Percentiles rank a stretch among this genome's conserved stretches.
phyloP scores from a whole-genome alignment of 2,888 invertebrate genomes.

The Platypus cylindrus region DNA sequence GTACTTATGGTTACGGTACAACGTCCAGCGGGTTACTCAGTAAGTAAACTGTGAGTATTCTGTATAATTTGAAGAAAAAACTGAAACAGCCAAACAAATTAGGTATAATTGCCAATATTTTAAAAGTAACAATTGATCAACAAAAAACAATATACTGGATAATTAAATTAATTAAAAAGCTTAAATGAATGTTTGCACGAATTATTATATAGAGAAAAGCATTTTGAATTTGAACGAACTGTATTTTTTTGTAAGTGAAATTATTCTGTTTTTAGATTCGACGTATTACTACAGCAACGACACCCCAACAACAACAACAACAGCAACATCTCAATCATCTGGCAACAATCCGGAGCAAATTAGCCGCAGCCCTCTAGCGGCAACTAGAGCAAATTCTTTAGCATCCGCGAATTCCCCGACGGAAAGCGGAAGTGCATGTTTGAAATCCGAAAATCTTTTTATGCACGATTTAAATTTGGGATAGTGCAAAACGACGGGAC shows the following conservation, averaged over 20 bases:
- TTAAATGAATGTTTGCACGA: no score
- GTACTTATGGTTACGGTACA: slow-evolving; percentile 51
- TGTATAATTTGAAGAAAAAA: no score
- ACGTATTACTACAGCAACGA: slow-evolving; percentile 51
- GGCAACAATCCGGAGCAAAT: slow-evolving; percentile 31
- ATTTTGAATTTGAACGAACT: no score
- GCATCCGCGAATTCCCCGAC: slow-evolving; percentile 59
- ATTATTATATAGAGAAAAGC: no score
- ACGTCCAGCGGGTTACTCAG: slow-evolving; percentile 55
- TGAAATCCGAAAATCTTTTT: slow-evolving; percentile 43
- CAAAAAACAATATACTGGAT: no score
- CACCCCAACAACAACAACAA: slow-evolving; percentile 27
- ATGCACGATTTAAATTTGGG: slow-evolving; percentile 31
- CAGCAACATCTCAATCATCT: slow-evolving; percentile 12
- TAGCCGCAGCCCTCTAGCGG: slow-evolving; percentile 55
- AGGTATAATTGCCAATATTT: no score
- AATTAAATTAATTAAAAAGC: no score
- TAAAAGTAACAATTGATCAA: no score
- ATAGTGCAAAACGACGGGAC: not conserved
- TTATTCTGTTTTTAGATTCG: slow-evolving; percentile 41
- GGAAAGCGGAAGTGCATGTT: slow-evolving; percentile 50
- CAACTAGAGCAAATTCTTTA: slow-evolving; percentile 56
- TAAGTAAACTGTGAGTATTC: slow-evolving; percentile 54
- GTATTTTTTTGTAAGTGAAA: no score
- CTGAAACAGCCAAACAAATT: no score